Conservation (phyloP, 2,113 vertebrate species). For the Dromas ardeola region DNA sequence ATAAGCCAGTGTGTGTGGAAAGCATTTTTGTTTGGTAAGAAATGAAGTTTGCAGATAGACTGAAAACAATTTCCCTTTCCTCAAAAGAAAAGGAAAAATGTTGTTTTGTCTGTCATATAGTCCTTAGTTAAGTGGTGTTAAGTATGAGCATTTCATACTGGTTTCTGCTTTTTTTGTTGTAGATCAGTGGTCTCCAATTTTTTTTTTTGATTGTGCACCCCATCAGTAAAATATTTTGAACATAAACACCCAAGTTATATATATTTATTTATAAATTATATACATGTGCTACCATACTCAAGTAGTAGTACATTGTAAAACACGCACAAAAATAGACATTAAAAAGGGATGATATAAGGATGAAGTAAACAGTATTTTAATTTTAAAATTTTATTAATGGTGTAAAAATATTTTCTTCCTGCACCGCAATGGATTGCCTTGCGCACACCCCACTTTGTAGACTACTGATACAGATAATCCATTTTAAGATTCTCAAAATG, state of each 20-base stretch:
- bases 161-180: not conserved
- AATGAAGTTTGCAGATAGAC: not conserved
- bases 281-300: not conserved
- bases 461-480: not conserved
- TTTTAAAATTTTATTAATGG: not conserved
- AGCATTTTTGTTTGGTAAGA: not conserved
- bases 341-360: not conserved
- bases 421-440: not conserved
- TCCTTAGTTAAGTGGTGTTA: not conserved
- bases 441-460: not conserved
- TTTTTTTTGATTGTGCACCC: not conserved
- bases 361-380: not conserved
- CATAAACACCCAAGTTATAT: not conserved
- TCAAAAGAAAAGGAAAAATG: not conserved
- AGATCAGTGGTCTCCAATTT: not conserved
- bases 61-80: not conserved
- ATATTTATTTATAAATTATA: not conserved
- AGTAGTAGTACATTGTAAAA: not conserved
- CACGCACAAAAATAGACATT: not conserved
- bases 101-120: not conserved
- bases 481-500: not conserved
- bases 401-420: not conserved
- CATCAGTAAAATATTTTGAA: not conserved
- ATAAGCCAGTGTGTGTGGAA: not conserved
- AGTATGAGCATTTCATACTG: not conserved